Conservation (phyloP, 2,888 invertebrate genomes). For the Neoscelio sp. region DNA sequence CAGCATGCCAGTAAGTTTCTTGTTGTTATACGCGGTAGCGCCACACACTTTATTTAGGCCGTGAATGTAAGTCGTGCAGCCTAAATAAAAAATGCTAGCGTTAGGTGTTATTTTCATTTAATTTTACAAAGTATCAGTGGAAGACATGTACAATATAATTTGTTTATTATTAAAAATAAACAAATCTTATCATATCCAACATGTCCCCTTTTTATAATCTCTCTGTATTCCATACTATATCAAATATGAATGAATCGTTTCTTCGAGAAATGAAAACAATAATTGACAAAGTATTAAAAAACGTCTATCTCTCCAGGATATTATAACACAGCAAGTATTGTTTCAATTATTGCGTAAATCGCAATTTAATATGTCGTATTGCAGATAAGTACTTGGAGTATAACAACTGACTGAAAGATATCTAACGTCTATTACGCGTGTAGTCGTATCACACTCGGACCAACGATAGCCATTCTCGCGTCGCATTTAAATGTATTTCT, state of each 20-base stretch:
- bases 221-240: background rate
- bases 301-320: constrained; percentile 40
- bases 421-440: constrained; percentile 20
- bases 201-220: too few relatives aligned
- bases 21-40: too few relatives aligned
- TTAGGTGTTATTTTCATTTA: too few relatives aligned
- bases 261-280: background rate
- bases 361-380: constrained; percentile 40
- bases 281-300: constrained; percentile 13
- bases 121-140: too few relatives aligned
- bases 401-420: constrained; percentile 34
- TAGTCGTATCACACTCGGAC: constrained; percentile 17
- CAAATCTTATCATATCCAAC: too few relatives aligned
- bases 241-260: constrained; percentile 1
- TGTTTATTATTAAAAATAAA: too few relatives aligned
- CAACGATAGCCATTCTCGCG: constrained; percentile 13
- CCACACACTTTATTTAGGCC: too few relatives aligned
- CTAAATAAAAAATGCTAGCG: too few relatives aligned
- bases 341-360: constrained; percentile 55
- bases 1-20: too few relatives aligned
- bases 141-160: too few relatives aligned
- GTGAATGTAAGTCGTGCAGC: too few relatives aligned
- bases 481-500: constrained; percentile 12
- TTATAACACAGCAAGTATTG: constrained; percentile 48
- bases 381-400: constrained; percentile 32